phyloP scores from a whole-genome alignment of 2,888 invertebrate species.

The Athalia cordata region DNA sequence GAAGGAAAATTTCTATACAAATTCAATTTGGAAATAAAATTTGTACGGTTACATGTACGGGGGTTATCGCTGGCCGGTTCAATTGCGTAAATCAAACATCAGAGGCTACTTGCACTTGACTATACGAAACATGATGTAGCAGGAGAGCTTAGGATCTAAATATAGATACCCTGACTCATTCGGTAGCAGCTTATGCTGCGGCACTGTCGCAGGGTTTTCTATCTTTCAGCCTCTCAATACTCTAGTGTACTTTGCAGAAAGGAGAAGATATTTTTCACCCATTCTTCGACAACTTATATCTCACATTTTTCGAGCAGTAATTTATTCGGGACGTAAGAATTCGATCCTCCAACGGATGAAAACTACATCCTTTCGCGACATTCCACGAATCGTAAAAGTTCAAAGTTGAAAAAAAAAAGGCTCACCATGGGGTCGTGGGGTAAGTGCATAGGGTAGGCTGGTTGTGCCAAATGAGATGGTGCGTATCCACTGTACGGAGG shows the following conservation, averaged over 20 bases:
- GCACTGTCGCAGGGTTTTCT: conserved; percentile 10
- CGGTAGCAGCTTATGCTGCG: conserved; percentile 53
- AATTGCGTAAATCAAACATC: conserved; percentile 65
- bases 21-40: too few relatives aligned
- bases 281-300: too few relatives aligned
- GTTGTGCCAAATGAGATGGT: conserved; percentile 71
- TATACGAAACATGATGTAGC: conserved; percentile 63
- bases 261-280: too few relatives aligned
- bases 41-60: not conserved
- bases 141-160: conserved; percentile 61
- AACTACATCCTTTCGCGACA: not conserved
- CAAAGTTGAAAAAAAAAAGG: conserved; percentile 47
- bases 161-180: conserved; percentile 64
- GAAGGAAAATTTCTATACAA: too few relatives aligned
- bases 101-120: conserved; percentile 65
- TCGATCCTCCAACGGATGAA: conserved; percentile 51
- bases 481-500: conserved; percentile 72
- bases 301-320: not conserved
- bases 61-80: conserved; percentile 13
- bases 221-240: conserved; percentile 38
- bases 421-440: conserved; percentile 75
- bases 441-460: conserved; percentile 73
- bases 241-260: not conserved
- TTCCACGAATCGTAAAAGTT: not conserved
- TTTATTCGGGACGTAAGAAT: conserved; percentile 53